Evolutionary conservation across 1,140 invertebrate species (phyloP).

Genomic region (Kradibia gibbosae): DNA sequence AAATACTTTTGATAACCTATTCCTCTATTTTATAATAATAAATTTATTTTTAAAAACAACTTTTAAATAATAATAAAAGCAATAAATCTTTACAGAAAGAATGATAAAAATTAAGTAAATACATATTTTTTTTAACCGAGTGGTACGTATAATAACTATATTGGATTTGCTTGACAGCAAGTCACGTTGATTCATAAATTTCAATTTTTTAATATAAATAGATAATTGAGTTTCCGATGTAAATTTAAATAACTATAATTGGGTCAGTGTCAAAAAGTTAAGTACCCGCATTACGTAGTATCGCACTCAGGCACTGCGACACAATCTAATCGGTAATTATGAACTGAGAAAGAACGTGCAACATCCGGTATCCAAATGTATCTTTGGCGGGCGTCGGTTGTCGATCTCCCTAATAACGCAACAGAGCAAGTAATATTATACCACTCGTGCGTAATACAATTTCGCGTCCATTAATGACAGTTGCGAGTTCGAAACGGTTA

Average conservation of each 20-base stretch:
- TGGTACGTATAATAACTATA: not conserved
- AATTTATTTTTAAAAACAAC: not conserved
- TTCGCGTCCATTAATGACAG: not conserved
- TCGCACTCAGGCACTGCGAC: not conserved
- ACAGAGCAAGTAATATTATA: not conserved
- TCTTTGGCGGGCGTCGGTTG: constrained; percentile 32
- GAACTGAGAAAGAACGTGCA: not conserved
- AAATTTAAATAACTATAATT: not conserved
- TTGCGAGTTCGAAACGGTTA: constrained; percentile 20
- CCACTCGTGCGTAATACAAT: constrained; percentile 17
- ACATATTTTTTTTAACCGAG: not conserved
- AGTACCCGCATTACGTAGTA: not conserved
- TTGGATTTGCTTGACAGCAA: too few species aligned
- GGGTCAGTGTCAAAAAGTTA: not conserved
- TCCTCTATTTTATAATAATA: too few species aligned
- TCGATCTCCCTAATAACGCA: not conserved
- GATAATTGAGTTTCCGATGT: not conserved
- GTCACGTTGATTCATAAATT: not conserved
- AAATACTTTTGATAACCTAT: too few species aligned
- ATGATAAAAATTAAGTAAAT: too few species aligned
- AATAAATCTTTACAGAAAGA: too few species aligned
- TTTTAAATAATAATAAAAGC: not conserved
- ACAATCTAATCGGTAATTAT: not conserved
- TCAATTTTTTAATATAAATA: not conserved
- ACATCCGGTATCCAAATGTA: not conserved